Evolutionary conservation across 2,888 invertebrate species (phyloP).

Genomic region (Cantharis rustica): DNA sequence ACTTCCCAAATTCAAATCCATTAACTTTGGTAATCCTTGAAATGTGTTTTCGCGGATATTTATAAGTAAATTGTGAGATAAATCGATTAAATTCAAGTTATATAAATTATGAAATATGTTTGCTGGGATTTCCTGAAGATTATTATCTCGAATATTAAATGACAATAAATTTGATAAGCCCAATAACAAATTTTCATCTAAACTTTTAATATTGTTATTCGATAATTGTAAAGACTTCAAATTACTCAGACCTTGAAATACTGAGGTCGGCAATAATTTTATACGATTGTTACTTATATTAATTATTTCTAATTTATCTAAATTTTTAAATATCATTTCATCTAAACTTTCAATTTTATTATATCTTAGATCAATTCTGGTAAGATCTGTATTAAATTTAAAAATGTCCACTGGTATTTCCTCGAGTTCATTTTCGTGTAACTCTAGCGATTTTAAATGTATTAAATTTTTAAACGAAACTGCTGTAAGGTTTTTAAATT

Average conservation of each 20-base stretch:
- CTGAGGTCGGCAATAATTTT: background rate
- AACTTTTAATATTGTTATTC: background rate
- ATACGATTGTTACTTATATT: background rate
- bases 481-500: background rate
- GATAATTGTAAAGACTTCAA: background rate
- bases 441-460: background rate
- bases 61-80: background rate
- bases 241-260: background rate
- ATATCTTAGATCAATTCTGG: background rate
- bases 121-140: background rate
- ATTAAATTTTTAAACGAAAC: background rate
- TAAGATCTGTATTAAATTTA: background rate
- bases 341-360: background rate
- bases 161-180: background rate
- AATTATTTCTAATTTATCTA: background rate
- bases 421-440: background rate
- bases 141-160: background rate
- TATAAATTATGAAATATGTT: background rate
- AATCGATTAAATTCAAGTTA: background rate
- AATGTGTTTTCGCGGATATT: background rate
- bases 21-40: background rate
- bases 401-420: background rate
- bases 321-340: background rate
- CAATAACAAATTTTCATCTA: background rate
- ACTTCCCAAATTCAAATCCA: background rate